Base-by-base conservation (phyloP, 2,888 invertebrate genomes). In the Sinhomidia bicolor region DNA sequence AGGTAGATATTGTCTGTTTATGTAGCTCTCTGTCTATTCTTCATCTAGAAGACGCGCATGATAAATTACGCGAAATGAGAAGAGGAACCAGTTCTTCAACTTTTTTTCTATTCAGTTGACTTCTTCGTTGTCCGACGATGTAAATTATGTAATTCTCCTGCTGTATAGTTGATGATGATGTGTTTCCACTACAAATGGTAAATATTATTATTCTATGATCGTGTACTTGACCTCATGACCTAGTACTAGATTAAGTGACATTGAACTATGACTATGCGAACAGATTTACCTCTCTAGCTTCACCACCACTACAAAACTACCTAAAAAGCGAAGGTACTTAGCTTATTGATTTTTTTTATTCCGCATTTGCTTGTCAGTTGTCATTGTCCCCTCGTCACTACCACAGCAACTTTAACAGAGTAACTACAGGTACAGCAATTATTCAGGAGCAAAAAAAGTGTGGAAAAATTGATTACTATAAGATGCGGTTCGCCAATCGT, bases 161-260 rank as follows among this genome's bases (percentile, higher is more conserved):
- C 9, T 62, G 62, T n/a, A n/a, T n/a, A n/a, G n/a, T n/a, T n/a
- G n/a, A n/a, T n/a, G n/a, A n/a, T n/a, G n/a, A n/a, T n/a, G n/a
- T n/a, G n/a, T n/a, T n/a, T n/a, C n/a, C n/a, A n/a, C n/a, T n/a
- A n/a, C 62, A 62, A 29, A 12, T 7, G 10, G 12, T 29, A 14
- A 6, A 26, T 65, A 65, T 4, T 12, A n/a, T 20, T 60, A 36
- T 76, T 26, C 6, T 83, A 9, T 51, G 74, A 20, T 74, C 65
- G 68, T 65, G 86, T 86, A 80, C 86, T 86, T 86, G 86, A 86
- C 86, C 86, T 47, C 86, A 68, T 86, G 86, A 71, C 86, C 86
- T 80, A 80, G 86, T 86, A 41, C 80, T 32, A 80, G 80, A 71
- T 86, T 79, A 71, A 74, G 36, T 80, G 81, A 86, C 74, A 86